phyloP scores from a whole-genome alignment of 2,888 invertebrate genomes.

The Clepsis dumicolana region DNA sequence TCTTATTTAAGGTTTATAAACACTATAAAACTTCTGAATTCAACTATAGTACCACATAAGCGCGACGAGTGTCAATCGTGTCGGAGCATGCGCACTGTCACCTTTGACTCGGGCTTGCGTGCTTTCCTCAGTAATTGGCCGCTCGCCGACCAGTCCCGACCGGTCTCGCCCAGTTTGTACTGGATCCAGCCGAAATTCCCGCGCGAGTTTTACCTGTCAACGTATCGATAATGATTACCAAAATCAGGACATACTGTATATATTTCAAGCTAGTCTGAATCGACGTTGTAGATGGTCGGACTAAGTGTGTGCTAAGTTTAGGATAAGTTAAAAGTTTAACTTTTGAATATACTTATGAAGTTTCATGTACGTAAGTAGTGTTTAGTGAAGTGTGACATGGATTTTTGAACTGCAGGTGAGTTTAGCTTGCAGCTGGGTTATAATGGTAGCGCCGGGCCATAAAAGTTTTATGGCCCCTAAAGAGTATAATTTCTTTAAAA shows the following conservation, averaged over 20 bases:
- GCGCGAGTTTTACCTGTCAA: constrained; percentile 55
- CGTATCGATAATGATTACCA: constrained; percentile 48
- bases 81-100: constrained; percentile 71
- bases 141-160: constrained; percentile 59
- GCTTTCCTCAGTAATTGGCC: constrained; percentile 80
- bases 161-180: constrained; percentile 52
- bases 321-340: constrained; percentile 45
- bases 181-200: constrained; percentile 50
- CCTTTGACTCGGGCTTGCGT: constrained; percentile 66
- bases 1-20: not conserved
- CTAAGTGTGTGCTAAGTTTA: constrained; percentile 46
- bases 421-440: not conserved
- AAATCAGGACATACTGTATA: constrained; percentile 21
- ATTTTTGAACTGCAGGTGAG: constrained; percentile 40
- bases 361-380: constrained; percentile 28
- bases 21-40: constrained; percentile 71
- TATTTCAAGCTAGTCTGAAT: constrained; percentile 5
- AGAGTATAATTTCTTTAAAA: constrained; percentile 28
- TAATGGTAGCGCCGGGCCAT: not conserved
- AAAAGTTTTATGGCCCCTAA: constrained; percentile 6
- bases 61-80: constrained; percentile 72
- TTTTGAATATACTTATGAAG: constrained; percentile 29
- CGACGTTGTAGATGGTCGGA: not conserved
- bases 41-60: constrained; percentile 64
- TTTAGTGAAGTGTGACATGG: constrained; percentile 36